Conservation (phyloP, 2,888 invertebrate genomes). For the Coenonympha arcania region DNA sequence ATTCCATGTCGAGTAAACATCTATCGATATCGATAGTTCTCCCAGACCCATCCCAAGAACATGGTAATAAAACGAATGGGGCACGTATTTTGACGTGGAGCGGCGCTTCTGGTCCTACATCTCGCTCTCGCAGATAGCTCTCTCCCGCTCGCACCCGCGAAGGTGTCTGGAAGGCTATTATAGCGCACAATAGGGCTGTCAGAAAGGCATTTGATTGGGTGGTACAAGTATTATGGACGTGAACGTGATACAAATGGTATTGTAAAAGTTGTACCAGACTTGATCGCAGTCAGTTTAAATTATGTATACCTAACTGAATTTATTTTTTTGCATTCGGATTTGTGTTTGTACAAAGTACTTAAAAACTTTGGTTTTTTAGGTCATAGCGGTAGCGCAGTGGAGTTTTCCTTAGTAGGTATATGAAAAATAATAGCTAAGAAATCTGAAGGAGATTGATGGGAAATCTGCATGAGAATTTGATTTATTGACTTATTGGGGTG, state of each 20-base stretch:
- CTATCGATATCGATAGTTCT: constrained; percentile 46
- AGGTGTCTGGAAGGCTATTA: constrained; percentile 71
- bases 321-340: too few species aligned
- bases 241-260: too few species aligned
- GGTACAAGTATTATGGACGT: too few species aligned
- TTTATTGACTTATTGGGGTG: too few species aligned
- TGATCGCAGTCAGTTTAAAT: background rate
- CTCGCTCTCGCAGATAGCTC: constrained; percentile 42
- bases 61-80: constrained; percentile 72
- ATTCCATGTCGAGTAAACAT: background rate
- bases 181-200: constrained; percentile 37
- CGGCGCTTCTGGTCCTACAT: constrained; percentile 70
- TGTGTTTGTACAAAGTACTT: too few species aligned
- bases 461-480: too few species aligned
- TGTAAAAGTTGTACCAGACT: background rate
- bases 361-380: too few species aligned
- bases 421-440: too few species aligned
- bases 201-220: background rate
- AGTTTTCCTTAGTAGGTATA: too few species aligned
- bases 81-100: constrained; percentile 75
- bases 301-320: too few species aligned
- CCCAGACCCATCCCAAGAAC: constrained; percentile 39
- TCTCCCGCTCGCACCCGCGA: constrained; percentile 48
- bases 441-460: too few species aligned
- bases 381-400: too few species aligned